phyloP scores from a whole-genome alignment of 2,888 invertebrate genomes.

The Salticus scenicus region DNA sequence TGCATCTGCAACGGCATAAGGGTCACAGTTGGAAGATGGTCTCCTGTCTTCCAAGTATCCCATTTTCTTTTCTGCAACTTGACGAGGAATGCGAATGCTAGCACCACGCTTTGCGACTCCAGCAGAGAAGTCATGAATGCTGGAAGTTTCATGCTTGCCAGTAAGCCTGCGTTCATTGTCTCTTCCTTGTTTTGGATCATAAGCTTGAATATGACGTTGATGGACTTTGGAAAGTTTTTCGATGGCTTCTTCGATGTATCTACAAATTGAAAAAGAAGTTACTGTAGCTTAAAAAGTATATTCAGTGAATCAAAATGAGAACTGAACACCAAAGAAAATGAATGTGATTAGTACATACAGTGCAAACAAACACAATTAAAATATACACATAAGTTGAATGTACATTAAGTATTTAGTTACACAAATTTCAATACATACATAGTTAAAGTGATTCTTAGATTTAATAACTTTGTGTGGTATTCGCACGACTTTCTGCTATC shows the following conservation, averaged over 20 bases:
- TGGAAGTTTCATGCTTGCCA: slow-evolving; percentile 96
- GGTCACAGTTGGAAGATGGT: slow-evolving; percentile 94
- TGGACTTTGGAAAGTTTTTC: slow-evolving; percentile 94
- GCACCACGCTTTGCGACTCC: slow-evolving; percentile 94
- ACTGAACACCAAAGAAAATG: too few relatives aligned
- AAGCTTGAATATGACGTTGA: slow-evolving; percentile 93
- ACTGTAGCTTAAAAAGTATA: too few relatives aligned
- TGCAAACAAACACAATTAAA: too few relatives aligned
- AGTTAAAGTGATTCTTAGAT: too few relatives aligned
- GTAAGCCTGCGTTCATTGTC: slow-evolving; percentile 97
- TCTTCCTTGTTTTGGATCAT: slow-evolving; percentile 95
- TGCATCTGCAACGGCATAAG: slow-evolving; percentile 88
- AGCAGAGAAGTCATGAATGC: slow-evolving; percentile 96
- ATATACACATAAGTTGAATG: too few relatives aligned
- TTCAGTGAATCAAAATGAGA: too few relatives aligned
- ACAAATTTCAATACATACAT: too few relatives aligned
- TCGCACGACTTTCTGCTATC: too few relatives aligned
- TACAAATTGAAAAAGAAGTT: too few relatives aligned
- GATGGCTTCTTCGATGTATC: slow-evolving; percentile 95
- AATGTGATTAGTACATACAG: too few relatives aligned
- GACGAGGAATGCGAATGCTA: slow-evolving; percentile 94
- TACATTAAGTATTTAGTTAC: too few relatives aligned
- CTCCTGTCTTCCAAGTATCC: slow-evolving; percentile 97
- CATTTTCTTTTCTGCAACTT: slow-evolving; percentile 90
- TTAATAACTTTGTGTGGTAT: too few relatives aligned